These are phyloP conservation scores for Pollenia labialis DNA, from an alignment of 2,888 invertebrate species.

Conservation along the genomic window DNA sequence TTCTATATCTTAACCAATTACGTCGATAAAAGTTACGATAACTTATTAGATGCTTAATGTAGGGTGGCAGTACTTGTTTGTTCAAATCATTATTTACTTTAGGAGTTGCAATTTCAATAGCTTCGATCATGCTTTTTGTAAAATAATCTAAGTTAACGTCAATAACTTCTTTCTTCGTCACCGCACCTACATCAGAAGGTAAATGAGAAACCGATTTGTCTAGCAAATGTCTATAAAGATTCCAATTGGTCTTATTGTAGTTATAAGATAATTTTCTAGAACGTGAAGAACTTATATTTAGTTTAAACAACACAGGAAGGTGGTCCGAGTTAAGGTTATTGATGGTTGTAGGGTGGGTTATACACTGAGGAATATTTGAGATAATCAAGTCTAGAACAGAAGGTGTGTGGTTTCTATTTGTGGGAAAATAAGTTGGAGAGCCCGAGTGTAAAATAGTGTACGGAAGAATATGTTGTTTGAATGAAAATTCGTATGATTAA, in stretches of 20 bases:
- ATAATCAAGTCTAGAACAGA: conserved; percentile 20
- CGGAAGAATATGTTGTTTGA: conserved; percentile 38
- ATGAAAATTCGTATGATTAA: too few relatives aligned
- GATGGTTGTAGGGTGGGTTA: conserved; percentile 26
- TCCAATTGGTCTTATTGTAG: too few relatives aligned
- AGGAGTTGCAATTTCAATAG: too few relatives aligned
- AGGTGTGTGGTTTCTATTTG: background rate
- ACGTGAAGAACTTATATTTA: conserved; percentile 7
- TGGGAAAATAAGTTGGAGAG: conserved; percentile 55
- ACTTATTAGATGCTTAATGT: too few relatives aligned
- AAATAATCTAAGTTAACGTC: too few relatives aligned
- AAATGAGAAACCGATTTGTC: conserved; percentile 4
- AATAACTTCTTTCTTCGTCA: background rate
- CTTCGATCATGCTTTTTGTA: too few relatives aligned
- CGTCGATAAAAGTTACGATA: too few relatives aligned
- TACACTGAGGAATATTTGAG: conserved; percentile 36
- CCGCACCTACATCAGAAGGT: background rate
- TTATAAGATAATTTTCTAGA: background rate
- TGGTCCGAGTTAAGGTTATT: too few relatives aligned
- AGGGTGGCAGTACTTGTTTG: too few relatives aligned
- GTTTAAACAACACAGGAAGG: conserved; percentile 51
- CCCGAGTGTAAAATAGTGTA: conserved; percentile 29
- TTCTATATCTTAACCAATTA: too few relatives aligned
- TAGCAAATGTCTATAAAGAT: conserved; percentile 1
- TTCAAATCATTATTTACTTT: too few relatives aligned